Base-by-base conservation (phyloP, 2,113 vertebrate species). In the Takifugu flavidus region DNA sequence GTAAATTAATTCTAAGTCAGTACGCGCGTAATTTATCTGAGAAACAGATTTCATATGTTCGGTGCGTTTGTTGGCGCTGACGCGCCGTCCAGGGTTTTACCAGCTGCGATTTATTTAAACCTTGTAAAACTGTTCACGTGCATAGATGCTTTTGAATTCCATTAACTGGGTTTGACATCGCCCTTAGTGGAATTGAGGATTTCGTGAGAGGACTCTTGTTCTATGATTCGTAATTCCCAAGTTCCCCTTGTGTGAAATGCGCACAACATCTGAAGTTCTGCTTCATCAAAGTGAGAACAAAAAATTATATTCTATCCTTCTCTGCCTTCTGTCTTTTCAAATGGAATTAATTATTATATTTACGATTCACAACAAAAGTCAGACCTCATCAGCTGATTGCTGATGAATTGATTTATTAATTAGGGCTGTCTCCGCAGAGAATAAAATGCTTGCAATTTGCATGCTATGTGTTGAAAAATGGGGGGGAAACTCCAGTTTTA, bases 331-430 rank as follows among this genome's bases (percentile, higher is more conserved):
- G 46, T 74, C 53, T 65, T 42, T 25, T 73, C 44, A 75, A 51
- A 76, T 28, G 53, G 46, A 71, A 57, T 73, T 42, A 66, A 80
- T 82, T 73, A 75, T 65, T 80, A 20, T 65, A 71, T 59, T 43
- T 42, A 49, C 52, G n/a, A 34, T 39, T 39, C 34, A 6, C 34
- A 39, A 39, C 34, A 39, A 39, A 39, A 7, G 34, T 39, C 7
- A 39, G 34, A 39, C 34, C 34, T 20, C 20, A 20, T 20, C 2
- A 39, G 34, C 34, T 39, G 34, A 39, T 39, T 10, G 11, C 11
- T 10, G 34, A 39, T 39, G 8, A 39, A 6, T 39, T 11, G 7
- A 39, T 39, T 39, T 39, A 39, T 39, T 39, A 3, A 39, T 39
- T 39, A 39, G 11, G 34, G 11, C 34, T 11, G 34, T 39, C 34